These are phyloP conservation scores for Drosophila paranaensis DNA, from an alignment of 2,888 invertebrate genomes.

Conservation along the genomic window DNA sequence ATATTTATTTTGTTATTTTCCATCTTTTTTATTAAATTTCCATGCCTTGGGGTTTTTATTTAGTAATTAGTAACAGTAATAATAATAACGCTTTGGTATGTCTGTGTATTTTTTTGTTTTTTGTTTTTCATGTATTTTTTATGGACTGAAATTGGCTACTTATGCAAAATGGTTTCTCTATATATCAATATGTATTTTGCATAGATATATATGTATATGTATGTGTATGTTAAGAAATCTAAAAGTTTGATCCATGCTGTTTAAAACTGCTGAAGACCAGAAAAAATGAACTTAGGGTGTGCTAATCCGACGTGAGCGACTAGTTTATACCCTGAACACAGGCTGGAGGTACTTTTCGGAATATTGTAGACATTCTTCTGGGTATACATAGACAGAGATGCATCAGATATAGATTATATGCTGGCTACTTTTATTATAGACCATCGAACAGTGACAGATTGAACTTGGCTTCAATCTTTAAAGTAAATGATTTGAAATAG, in stretches of 20 bases:
- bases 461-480: no score
- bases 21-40: not conserved
- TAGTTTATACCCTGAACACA: not conserved
- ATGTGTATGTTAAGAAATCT: constrained; percentile 5
- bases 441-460: no score
- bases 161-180: constrained; percentile 60
- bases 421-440: no score
- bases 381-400: no score
- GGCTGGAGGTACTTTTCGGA: not conserved
- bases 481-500: no score
- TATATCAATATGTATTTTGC: constrained; percentile 27
- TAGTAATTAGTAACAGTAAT: constrained; percentile 72
- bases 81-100: constrained; percentile 60
- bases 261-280: constrained; percentile 46
- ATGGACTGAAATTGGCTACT: constrained; percentile 78
- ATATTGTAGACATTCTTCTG: not conserved
- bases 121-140: constrained; percentile 27
- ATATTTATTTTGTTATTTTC: constrained; percentile 17
- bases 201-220: constrained; percentile 24
- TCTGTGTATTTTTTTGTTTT: constrained; percentile 26
- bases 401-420: no score
- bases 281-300: not conserved
- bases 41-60: constrained; percentile 51
- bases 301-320: not conserved
- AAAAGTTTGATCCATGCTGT: constrained; percentile 40